Evolutionary conservation across 2,797 vertebrate genomes (phyloP), one percentile per base, ranked within the genome.

Genomic region (Chelidonichthys spinosus): DNA sequence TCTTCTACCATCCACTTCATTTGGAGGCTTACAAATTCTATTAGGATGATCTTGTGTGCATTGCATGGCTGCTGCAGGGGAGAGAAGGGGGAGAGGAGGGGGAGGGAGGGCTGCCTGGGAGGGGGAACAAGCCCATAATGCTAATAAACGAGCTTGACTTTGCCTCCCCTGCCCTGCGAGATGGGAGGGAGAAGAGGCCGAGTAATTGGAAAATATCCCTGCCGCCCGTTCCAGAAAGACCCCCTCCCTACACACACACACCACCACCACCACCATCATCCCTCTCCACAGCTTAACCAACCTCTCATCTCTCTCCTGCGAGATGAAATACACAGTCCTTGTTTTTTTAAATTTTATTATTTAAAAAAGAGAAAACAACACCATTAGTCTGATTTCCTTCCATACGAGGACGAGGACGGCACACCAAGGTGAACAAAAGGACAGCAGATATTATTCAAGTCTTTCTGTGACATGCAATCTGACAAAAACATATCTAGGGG

Each of bases 131-230:
- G 79, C 60, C 69, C 76, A 50, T 88, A 86, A 89, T 91, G 82
- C 91, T 93, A 95, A 90, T 92, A 90, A 94, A 92, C 70, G 64
- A 88, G 89, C 77, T 86, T 11, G 71, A 92, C 90, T 93, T 90
- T 85, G 67, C 81, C 79, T 90, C 72, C 90, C 79, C 71, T 88
- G 85, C 88, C 84, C 88, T 84, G 47, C 46, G 87, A 87, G 90
- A 91, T 70, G 84, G 76, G 84, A 83, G 83, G 74, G 72, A 81
- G 83, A 43, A 69, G 85, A 86, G 87, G 84, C 56, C 74, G 86
- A 89, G 85, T 94, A 93, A 94, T 93, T 94, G 94, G 92, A 92
- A 94, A 94, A 93, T 91, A 93, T 92, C 90, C 87, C 84, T 82
- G 82, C 87, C 55, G 63, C 80, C 72, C 72, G 68, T 87, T 89